Evolutionary conservation across 2,113 vertebrate genomes (phyloP).

Genomic region (Rallus limicola): DNA sequence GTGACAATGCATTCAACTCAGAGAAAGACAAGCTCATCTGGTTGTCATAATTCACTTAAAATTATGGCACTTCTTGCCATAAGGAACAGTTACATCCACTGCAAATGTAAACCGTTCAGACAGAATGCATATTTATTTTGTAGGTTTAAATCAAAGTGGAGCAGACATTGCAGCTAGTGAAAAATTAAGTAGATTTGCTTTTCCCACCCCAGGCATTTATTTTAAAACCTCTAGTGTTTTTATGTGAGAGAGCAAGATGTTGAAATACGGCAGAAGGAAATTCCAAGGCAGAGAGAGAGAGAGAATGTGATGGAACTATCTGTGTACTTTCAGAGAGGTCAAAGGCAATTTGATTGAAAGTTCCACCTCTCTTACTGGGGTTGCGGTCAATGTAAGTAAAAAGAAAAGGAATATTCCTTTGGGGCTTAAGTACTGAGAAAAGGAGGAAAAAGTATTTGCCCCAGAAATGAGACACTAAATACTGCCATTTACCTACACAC

Average conservation of each 20-base stretch:
- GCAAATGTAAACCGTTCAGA: not conserved
- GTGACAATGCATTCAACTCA: not conserved
- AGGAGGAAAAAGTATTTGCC: not conserved
- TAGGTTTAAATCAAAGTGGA: not conserved
- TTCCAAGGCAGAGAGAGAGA: not conserved
- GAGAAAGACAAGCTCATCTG: not conserved
- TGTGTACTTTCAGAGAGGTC: not conserved
- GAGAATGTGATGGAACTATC: not conserved
- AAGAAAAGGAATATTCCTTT: not conserved
- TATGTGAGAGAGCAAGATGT: not conserved
- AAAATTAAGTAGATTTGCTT: not conserved
- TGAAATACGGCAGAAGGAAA: not conserved
- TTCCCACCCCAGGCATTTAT: not conserved
- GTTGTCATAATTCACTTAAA: not conserved
- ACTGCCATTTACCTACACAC: not conserved
- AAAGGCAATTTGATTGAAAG: not conserved
- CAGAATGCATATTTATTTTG: not conserved
- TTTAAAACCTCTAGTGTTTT: not conserved
- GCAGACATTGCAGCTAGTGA: not conserved
- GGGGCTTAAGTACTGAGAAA: not conserved
- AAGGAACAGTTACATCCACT: not conserved
- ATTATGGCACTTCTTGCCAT: not conserved
- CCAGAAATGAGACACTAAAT: not conserved
- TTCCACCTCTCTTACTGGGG: not conserved
- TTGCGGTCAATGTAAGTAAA: not conserved